Conservation (phyloP, 2,797 vertebrate species). For the Diplodus puntazzo region DNA sequence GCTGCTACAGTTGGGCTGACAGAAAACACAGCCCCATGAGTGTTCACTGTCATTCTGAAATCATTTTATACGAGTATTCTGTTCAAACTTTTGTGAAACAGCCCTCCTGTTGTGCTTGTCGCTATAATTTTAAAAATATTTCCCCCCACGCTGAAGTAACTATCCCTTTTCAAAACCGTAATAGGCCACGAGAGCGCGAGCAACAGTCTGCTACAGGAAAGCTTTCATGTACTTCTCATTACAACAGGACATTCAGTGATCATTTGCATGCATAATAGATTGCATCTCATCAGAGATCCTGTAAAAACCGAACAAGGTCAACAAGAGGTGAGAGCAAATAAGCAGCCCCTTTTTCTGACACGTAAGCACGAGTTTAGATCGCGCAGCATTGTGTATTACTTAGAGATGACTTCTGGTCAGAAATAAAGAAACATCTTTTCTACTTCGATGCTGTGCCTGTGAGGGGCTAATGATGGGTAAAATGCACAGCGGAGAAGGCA, state of each 20-base stretch:
- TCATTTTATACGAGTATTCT: neutral
- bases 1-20: neutral
- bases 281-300: slow-evolving; percentile 17
- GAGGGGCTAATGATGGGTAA: slow-evolving; percentile 66
- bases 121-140: slow-evolving; percentile 10
- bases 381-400: slow-evolving; percentile 16
- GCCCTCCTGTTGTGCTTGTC: slow-evolving; percentile 1
- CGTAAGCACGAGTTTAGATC: slow-evolving; percentile 22
- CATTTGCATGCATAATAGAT: slow-evolving; percentile 53
- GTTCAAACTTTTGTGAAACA: slow-evolving; percentile 3
- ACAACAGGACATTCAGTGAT: slow-evolving; percentile 37
- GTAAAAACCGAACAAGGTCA: slow-evolving; percentile 38
- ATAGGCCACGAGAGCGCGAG: slow-evolving; percentile 4
- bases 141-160: slow-evolving; percentile 5
- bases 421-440: slow-evolving; percentile 46
- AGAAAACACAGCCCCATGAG: neutral
- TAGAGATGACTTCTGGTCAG: slow-evolving; percentile 40
- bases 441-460: slow-evolving; percentile 34
- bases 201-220: slow-evolving; percentile 5
- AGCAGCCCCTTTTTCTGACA: slow-evolving; percentile 29
- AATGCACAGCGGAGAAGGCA: slow-evolving; percentile 59
- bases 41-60: neutral
- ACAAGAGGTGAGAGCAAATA: slow-evolving; percentile 38
- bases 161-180: neutral
- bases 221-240: slow-evolving; percentile 28